A percentile compares a stretch with the other conserved stretches of the same genome.
Evolutionary conservation across 2,797 vertebrate species (phyloP).

Genomic region (Otolemur crassicaudatus): DNA sequence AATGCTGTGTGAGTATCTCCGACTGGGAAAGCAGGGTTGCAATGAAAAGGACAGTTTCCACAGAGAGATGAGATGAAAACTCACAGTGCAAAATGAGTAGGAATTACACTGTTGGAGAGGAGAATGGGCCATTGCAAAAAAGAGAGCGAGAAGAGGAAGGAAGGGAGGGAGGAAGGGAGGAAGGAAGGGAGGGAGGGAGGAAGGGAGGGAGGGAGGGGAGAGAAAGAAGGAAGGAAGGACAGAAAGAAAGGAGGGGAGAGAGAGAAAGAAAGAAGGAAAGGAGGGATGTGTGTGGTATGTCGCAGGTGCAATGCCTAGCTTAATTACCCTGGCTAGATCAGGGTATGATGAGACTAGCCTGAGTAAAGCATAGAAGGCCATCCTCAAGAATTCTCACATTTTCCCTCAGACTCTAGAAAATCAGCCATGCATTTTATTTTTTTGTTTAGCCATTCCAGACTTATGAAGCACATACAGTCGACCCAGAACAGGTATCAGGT

Average conservation of each 20-base stretch:
- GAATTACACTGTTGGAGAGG: neutral
- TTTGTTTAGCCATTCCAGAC: neutral
- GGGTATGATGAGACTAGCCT: neutral
- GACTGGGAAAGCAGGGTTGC: too few species aligned
- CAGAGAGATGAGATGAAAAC: neutral
- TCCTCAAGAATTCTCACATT: neutral
- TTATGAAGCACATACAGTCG: neutral
- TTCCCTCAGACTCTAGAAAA: neutral
- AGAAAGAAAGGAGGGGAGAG: too few species aligned
- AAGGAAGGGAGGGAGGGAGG: neutral
- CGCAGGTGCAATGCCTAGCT: neutral
- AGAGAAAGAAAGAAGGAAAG: neutral
- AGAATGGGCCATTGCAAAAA: neutral
- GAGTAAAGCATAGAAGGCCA: fast-evolving
- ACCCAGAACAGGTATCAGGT: neutral
- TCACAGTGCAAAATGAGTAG: neutral
- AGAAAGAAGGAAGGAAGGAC: too few species aligned
- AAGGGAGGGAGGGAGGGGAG: neutral
- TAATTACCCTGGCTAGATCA: neutral
- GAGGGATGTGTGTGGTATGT: fast-evolving
- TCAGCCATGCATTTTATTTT: neutral
- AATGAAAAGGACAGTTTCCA: neutral
- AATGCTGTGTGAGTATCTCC: neutral
- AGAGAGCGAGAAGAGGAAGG: too few species aligned
- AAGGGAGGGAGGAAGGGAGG: too few species aligned